Base-by-base conservation (phyloP, 2,888 invertebrate genomes). In the Drosophila paracracens region DNA sequence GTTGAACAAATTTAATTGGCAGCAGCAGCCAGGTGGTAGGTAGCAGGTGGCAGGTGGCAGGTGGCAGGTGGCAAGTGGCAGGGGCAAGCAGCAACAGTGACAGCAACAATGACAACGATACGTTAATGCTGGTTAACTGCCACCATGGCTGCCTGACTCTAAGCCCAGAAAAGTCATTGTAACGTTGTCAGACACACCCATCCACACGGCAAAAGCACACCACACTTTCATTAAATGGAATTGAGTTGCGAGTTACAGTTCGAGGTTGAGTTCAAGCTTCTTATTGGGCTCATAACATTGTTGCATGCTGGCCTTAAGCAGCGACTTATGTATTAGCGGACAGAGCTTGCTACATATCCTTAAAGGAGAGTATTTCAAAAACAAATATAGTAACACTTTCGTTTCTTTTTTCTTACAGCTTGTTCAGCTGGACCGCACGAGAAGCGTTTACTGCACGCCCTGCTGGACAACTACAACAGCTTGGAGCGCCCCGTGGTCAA, bases 401-500 rank as follows among this genome's bases (percentile, higher is more conserved):
- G 25, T 36, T 18, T 11, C 29, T 29, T 10, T 5, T n/a, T 35
- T 10, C 6, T 48, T 94, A 27, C 94, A 97, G 97, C 95, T 93
- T 96, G 96, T 94, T 94, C 95, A 94, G 97, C 97, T 94, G 98
- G 98, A 93, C 95, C 95, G 93, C 97, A 98, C 95, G 98, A 98
- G 95, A 97, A 97, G 95, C 96, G 96, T 94, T 95, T 98, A 93
- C 95, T 98, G 92, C 97, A 97, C 94, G 96, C 96, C 94, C 95
- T 98, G 91, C 95, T 98, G 93, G 97, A 97, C 94, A 95, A 96
- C 94, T 98, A 98, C 95, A 98, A 98, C 95, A 97, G 97, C 93
- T 95, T 98, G 94, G 98, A 98, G 95, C 95, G 98, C 92, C 98
- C 98, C 90, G 98, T 98, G 93, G 97, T 97, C 94, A 98, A 98